Base-by-base conservation (phyloP, 1,140 invertebrate species). In the Brachionus rotundiformis region DNA sequence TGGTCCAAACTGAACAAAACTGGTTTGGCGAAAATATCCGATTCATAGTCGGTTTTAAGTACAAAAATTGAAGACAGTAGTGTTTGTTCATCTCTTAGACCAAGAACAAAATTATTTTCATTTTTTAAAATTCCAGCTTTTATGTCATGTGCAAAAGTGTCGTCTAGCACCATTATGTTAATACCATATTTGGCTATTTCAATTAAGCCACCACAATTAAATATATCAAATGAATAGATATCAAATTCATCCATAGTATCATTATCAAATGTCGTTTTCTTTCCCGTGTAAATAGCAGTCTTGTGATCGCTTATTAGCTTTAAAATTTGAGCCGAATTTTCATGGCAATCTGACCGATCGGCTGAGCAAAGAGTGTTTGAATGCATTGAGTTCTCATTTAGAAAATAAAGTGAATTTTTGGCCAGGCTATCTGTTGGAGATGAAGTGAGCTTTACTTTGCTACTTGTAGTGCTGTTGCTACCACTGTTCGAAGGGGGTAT, bases 41-140 rank as follows among this genome's bases (percentile, higher is more conserved):
- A 16, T 54, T 49, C 23, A 49, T 75, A 13, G 29, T 77, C 41
- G n/a, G 75, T 77, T 59, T 77, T 77, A 5, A 77, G n/a, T 11
- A 77, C 25, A 59, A 77, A 77, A 47, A 77, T 77, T 3, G 75
- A 77, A 49, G 75, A 49, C 36, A 77, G 23, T n/a, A 77, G 75
- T 13, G 75, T 77, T 33, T 77, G 11, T n/a, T 49, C 27, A 33
- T 49, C 75, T 71, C 0, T 33, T 19, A 71, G 31, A 71, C n/a
- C 25, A 10, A 77, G 41, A 77, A 29, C 33, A 49, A 8, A 16
- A 33, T 77, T 25, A 49, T 77, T 31, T 2, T 27, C 19, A 31
- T 8, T 31, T 77, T 49, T 77, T 5, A 77, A 2, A 16, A 77
- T 59, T 33, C 75, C 75, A 59, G 27, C 36, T 11, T 47, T 6